Percentiles rank a stretch among this genome's conserved stretches.
phyloP scores from a whole-genome alignment of 2,113 vertebrate genomes.

The Pipra filicauda region DNA sequence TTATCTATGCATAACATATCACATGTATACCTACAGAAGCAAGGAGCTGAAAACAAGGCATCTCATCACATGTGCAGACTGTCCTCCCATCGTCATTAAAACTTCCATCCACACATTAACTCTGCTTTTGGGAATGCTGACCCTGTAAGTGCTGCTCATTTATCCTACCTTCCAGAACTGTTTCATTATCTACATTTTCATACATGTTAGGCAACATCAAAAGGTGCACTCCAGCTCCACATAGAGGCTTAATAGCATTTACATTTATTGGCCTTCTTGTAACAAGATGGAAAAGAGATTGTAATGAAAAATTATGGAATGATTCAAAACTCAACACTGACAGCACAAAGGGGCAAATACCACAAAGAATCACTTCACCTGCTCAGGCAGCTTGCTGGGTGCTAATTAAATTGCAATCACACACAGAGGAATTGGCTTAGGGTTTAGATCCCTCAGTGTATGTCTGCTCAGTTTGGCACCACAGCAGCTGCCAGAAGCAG shows the following conservation, averaged over 20 bases:
- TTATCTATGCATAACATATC: background rate
- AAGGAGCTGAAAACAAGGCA: background rate
- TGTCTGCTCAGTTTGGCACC: background rate
- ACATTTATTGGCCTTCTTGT: background rate
- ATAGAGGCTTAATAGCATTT: background rate
- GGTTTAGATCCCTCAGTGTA: background rate
- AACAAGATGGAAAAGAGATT: background rate
- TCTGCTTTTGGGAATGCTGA: background rate
- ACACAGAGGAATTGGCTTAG: background rate
- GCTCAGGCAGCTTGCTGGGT: background rate
- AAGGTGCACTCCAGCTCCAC: background rate
- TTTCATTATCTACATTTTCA: background rate
- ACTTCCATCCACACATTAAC: background rate
- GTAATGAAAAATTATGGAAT: background rate
- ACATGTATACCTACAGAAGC: background rate
- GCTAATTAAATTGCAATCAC: slow-evolving; percentile 8
- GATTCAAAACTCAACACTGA: background rate
- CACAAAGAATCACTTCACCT: background rate
- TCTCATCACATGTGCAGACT: background rate
- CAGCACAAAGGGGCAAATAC: background rate
- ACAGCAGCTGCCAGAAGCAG: background rate
- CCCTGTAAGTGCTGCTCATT: background rate
- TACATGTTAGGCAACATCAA: background rate
- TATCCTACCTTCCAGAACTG: background rate
- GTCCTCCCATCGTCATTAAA: background rate